phyloP scores from a whole-genome alignment of 1,140 invertebrate genomes.

The Drosophila saltans region DNA sequence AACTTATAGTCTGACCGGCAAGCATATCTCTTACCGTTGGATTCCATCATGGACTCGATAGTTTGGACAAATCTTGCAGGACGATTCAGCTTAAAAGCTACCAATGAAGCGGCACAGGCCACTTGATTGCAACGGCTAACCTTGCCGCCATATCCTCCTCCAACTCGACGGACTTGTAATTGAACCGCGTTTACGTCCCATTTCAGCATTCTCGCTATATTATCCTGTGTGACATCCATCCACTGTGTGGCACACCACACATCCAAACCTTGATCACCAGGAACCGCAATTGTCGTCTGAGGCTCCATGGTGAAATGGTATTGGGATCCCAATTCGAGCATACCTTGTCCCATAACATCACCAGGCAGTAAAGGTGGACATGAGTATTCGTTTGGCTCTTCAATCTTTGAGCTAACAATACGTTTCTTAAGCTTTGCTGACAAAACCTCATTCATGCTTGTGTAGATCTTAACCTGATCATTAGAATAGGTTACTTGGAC shows the following conservation, averaged over 20 bases:
- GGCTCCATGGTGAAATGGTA: slow-evolving; percentile 87
- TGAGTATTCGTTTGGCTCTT: slow-evolving; percentile 84
- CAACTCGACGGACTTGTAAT: slow-evolving; percentile 86
- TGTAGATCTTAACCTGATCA: slow-evolving; percentile 39
- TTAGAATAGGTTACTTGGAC: slow-evolving; percentile 88
- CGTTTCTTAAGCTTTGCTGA: slow-evolving; percentile 87
- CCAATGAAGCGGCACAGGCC: slow-evolving; percentile 86
- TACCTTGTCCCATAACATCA: slow-evolving; percentile 55
- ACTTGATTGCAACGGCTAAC: slow-evolving; percentile 85
- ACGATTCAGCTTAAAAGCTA: slow-evolving; percentile 85
- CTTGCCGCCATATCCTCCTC: slow-evolving; percentile 90
- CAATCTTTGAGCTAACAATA: slow-evolving; percentile 85
- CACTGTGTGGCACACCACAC: slow-evolving; percentile 87
- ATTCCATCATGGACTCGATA: slow-evolving; percentile 88
- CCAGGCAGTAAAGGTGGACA: slow-evolving; percentile 79
- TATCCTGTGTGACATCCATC: slow-evolving; percentile 87
- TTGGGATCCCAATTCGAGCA: slow-evolving; percentile 76
- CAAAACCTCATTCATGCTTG: slow-evolving; percentile 83
- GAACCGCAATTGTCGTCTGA: slow-evolving; percentile 86
- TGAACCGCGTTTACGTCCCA: slow-evolving; percentile 85
- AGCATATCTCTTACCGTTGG: slow-evolving; percentile 86
- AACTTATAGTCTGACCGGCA: slow-evolving; percentile 84
- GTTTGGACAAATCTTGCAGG: slow-evolving; percentile 87
- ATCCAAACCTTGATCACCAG: slow-evolving; percentile 86
- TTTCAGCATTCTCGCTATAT: slow-evolving; percentile 85